A percentile compares a stretch with the other conserved stretches of the same genome.
phyloP scores from a whole-genome alignment of 2,797 vertebrate species.

The Rhabdophis nuchalis region DNA sequence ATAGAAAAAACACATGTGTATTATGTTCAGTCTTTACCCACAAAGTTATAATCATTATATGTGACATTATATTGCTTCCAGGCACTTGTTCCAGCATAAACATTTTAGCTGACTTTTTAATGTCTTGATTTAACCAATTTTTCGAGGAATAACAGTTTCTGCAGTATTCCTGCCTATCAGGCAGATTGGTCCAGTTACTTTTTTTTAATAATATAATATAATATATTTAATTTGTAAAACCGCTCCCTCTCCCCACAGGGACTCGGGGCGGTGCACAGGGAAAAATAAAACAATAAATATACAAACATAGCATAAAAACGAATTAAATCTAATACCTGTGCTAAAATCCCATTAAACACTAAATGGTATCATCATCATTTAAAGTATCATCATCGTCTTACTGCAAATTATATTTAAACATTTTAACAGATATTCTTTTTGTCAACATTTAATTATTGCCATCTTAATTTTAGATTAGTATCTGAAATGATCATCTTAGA shows the following conservation, averaged over 20 bases:
- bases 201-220: too few relatives aligned
- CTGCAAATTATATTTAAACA: slow-evolving; percentile 9
- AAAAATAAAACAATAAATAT: too few relatives aligned
- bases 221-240: too few relatives aligned
- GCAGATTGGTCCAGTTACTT: not conserved
- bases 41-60: not conserved
- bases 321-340: too few relatives aligned
- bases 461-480: not conserved
- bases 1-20: not conserved
- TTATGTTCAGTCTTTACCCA: not conserved
- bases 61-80: not conserved
- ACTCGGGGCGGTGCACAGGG: too few relatives aligned
- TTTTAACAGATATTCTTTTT: not conserved
- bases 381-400: not conserved
- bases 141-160: not conserved
- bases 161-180: slow-evolving; percentile 12
- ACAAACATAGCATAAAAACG: too few relatives aligned
- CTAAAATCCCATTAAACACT: too few relatives aligned
- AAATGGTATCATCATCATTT: too few relatives aligned
- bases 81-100: not conserved
- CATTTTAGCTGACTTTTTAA: slow-evolving; percentile 4
- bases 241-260: too few relatives aligned
- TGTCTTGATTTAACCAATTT: not conserved
- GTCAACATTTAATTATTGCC: not conserved
- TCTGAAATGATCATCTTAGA: slow-evolving; percentile 8